Evolutionary conservation across 2,113 vertebrate species (phyloP).

Genomic region (Blennius ocellaris): DNA sequence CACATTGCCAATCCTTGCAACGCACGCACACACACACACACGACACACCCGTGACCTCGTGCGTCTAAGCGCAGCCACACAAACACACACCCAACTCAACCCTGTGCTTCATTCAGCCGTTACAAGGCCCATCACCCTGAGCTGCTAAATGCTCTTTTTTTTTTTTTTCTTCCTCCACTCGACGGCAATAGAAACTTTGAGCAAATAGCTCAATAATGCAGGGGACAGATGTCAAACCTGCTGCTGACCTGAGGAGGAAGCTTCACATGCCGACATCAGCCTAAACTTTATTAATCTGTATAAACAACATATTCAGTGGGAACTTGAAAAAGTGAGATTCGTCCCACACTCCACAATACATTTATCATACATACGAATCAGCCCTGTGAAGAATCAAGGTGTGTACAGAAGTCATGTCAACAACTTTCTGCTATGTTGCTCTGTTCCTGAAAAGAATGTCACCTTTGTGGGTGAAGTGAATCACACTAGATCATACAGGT

Average conservation of each 20-base stretch:
- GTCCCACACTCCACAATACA: constrained; percentile 26
- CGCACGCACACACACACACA: constrained; percentile 25
- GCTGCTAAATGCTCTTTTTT: no score
- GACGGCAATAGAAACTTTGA: constrained; percentile 29
- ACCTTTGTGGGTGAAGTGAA: constrained; percentile 1
- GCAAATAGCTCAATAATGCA: not conserved
- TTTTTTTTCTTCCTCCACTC: constrained; percentile 7
- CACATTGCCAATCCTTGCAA: constrained; percentile 42
- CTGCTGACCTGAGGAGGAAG: constrained; percentile 2
- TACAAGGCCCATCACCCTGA: not conserved
- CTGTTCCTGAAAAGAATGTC: not conserved
- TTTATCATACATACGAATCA: constrained; percentile 6
- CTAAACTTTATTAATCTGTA: constrained; percentile 18
- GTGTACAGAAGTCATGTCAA: constrained; percentile 2
- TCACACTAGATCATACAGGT: not conserved
- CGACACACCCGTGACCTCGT: constrained; percentile 71
- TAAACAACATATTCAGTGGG: not conserved
- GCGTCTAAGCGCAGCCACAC: constrained; percentile 13
- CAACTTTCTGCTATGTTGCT: not conserved
- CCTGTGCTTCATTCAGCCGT: constrained; percentile 9
- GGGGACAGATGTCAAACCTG: not conserved
- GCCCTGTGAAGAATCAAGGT: constrained; percentile 1
- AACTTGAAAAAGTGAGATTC: constrained; percentile 24
- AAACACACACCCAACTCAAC: constrained; percentile 50
- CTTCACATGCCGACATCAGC: constrained; percentile 1